Percentiles rank a stretch among this genome's conserved stretches.
Conservation (phyloP, 2,113 vertebrate species). For the Silurus asotus region DNA sequence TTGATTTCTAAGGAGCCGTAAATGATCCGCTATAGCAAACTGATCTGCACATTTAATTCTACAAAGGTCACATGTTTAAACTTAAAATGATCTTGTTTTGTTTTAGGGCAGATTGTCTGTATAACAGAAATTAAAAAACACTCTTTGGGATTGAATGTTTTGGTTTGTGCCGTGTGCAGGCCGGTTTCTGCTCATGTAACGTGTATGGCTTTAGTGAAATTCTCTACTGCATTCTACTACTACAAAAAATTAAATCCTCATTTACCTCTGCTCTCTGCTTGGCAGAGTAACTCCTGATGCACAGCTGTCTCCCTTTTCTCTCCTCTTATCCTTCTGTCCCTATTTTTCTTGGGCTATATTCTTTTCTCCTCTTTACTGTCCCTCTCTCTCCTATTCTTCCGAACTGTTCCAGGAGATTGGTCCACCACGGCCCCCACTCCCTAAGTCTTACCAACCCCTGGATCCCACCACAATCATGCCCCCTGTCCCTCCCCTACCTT, state of each 20-base stretch:
- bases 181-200: constrained; percentile 21
- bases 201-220: constrained; percentile 2
- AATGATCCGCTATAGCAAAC: constrained; percentile 9
- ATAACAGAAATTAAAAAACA: background rate
- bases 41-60: constrained; percentile 40
- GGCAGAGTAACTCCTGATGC: constrained; percentile 64
- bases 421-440: constrained; percentile 93
- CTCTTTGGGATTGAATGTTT: background rate
- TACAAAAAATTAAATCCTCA: constrained; percentile 20
- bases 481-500: constrained; percentile 74
- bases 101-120: background rate
- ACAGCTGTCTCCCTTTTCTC: constrained; percentile 55
- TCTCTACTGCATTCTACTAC: constrained; percentile 32
- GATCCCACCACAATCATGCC: constrained; percentile 82
- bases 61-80: background rate
- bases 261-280: constrained; percentile 61
- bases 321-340: background rate
- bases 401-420: constrained; percentile 81
- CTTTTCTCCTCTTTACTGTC: constrained; percentile 53
- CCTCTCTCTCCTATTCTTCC: constrained; percentile 66
- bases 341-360: constrained; percentile 40
- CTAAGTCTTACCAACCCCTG: constrained; percentile 92
- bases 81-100: background rate
- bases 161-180: constrained; percentile 6
- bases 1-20: background rate